Conservation (phyloP, 2,888 invertebrate genomes). For the Nebria brevicollis region DNA sequence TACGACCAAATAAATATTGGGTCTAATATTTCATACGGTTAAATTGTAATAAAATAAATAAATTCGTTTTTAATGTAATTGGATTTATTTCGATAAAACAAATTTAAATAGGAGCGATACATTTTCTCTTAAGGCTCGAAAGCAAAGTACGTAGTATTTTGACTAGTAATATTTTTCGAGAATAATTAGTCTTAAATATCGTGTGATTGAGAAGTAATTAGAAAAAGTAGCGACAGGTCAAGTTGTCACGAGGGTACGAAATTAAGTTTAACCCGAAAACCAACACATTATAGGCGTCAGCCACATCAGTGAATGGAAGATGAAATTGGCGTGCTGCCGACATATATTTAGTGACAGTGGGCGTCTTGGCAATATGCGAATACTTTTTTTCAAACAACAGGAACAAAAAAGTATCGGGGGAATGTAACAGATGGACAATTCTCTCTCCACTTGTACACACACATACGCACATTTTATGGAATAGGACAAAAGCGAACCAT, state of each 20-base stretch:
- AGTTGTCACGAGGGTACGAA: neutral
- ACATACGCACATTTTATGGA: constrained; percentile 12
- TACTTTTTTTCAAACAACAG: constrained; percentile 56
- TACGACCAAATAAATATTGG: constrained; percentile 10
- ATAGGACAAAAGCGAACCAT: constrained; percentile 29
- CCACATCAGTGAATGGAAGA: constrained; percentile 63
- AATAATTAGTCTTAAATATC: neutral
- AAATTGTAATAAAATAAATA: too few relatives aligned
- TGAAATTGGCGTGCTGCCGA: constrained; percentile 64
- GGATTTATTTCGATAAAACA: too few relatives aligned
- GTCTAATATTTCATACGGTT: neutral
- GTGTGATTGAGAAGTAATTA: neutral
- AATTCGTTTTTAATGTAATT: too few relatives aligned
- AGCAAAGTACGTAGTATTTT: neutral
- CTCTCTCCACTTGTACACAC: constrained; percentile 46
- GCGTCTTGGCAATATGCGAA: constrained; percentile 64
- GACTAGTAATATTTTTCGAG: neutral
- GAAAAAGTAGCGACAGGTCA: neutral
- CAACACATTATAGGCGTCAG: constrained; percentile 53
- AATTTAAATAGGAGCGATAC: too few relatives aligned
- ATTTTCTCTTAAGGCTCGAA: too few relatives aligned
- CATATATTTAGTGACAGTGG: constrained; percentile 65
- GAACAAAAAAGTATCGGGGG: constrained; percentile 53
- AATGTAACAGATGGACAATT: constrained; percentile 63
- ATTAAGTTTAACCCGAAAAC: constrained; percentile 45